Evolutionary conservation across 2,797 vertebrate genomes (phyloP), one percentile per base, ranked within the genome.

Genomic region (Ciconia nigra): DNA sequence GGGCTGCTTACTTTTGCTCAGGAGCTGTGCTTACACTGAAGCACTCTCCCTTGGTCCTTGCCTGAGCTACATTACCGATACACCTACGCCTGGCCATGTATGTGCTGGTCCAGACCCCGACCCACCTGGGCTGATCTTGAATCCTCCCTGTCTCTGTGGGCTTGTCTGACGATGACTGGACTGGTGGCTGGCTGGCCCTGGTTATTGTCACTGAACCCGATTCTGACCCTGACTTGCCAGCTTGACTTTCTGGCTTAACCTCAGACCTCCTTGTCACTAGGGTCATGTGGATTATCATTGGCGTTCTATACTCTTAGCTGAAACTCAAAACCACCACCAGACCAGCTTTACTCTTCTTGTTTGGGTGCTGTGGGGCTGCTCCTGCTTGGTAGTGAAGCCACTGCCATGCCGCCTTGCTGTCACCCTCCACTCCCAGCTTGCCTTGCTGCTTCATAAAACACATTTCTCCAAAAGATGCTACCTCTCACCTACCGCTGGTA

Each of bases 1-100:
- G 10, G 6, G 46, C 11, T 1, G 0, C 33, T 39, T 26, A 15
- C 26, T 73, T 63, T 41, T 1, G 1, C 49, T 47, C 16, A 35
- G 26, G 35, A 62, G 70, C 18, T 44, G 12, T 7, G 2, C 22
- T 63, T 29, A 29, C 2, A 1, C 4, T 29, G 76, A 89, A 69
- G 65, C 28, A 15, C 20, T 28, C 62, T 73, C 19, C 13, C 71
- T 31, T 4, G 5, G 31, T 37, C 70, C 37, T 47, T 59, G 51
- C 33, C 35, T 58, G 39, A 76, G 35, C 29, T 46, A 14, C 2
- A 2, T 42, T 79, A 65, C 1, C 1, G 58, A n/a, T 25, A 41
- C 1, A 2, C 37, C 41, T 67, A 7, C 57, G 37, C 18, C 39
- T 21, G 19, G 55, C 18, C 35, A 35, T 0, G 2, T 17, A 51